Percentiles rank a stretch among this genome's conserved stretches.
Conservation (phyloP, 2,888 invertebrate species). For the Troides oblongomaculatus region DNA sequence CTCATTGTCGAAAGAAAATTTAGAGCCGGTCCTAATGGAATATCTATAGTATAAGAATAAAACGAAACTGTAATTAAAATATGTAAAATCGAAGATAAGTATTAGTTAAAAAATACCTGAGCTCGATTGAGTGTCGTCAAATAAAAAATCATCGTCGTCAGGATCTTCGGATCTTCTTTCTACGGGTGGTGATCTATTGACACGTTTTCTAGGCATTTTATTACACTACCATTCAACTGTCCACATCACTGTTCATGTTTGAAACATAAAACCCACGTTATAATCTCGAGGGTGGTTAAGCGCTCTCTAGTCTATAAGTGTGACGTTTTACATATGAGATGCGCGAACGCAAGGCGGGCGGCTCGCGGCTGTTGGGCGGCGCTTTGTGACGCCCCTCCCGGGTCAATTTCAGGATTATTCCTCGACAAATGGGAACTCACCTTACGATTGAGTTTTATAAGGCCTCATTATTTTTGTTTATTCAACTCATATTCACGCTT, state of each 20-base stretch:
- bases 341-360: conserved; percentile 70
- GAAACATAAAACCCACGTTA: conserved; percentile 29
- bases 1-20: background rate
- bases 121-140: conserved; percentile 70
- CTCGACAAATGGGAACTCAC: conserved; percentile 47
- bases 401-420: conserved; percentile 47
- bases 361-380: conserved; percentile 58
- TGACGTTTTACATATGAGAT: conserved; percentile 58
- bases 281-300: conserved; percentile 29
- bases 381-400: conserved; percentile 65
- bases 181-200: conserved; percentile 55
- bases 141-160: conserved; percentile 72
- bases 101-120: conserved; percentile 50
- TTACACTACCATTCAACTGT: conserved; percentile 36
- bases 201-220: conserved; percentile 69
- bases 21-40: background rate
- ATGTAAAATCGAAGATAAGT: background rate
- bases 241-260: conserved; percentile 38
- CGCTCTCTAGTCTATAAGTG: conserved; percentile 43
- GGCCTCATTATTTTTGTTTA: conserved; percentile 33
- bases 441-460: conserved; percentile 11
- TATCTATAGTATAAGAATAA: background rate
- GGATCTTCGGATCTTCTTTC: conserved; percentile 62
- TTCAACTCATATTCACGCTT: background rate
- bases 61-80: background rate